Percentiles rank a stretch among this genome's conserved stretches.
Evolutionary conservation across 2,113 vertebrate genomes (phyloP).

Genomic region (Chlorocebus sabaeus): DNA sequence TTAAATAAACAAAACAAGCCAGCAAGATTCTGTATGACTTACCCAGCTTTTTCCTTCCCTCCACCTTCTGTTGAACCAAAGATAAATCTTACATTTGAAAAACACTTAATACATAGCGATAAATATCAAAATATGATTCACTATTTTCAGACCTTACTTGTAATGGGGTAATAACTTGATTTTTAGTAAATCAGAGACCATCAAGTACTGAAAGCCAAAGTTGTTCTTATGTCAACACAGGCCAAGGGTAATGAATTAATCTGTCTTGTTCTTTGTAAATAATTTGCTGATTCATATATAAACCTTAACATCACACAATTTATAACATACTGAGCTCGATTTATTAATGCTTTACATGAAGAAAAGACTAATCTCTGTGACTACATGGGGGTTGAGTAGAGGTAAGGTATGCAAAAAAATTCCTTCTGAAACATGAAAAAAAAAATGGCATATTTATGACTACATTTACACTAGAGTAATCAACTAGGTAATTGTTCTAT

Average conservation of each 20-base stretch:
- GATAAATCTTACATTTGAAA: constrained; percentile 15
- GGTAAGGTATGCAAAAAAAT: neutral
- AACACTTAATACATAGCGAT: constrained; percentile 5
- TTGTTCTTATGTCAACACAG: neutral
- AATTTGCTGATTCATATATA: constrained; percentile 15
- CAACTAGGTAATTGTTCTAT: constrained; percentile 33
- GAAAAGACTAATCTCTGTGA: neutral
- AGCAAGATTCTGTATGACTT: neutral
- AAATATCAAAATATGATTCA: neutral
- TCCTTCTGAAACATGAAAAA: neutral
- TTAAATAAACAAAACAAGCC: neutral
- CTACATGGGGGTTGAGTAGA: neutral
- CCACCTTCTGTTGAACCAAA: neutral
- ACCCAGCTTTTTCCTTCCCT: neutral
- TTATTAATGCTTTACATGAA: constrained; percentile 1
- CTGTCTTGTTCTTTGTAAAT: constrained; percentile 4
- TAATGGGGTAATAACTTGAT: neutral
- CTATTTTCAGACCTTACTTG: neutral
- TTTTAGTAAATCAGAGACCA: neutral
- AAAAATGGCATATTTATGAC: neutral
- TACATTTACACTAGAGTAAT: neutral
- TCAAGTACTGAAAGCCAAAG: neutral
- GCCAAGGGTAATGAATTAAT: neutral
- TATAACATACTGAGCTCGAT: neutral
- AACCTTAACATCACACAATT: constrained; percentile 10